Base-by-base conservation (phyloP, 1,140 invertebrate genomes). In the Cyphomyrmex costatus region DNA sequence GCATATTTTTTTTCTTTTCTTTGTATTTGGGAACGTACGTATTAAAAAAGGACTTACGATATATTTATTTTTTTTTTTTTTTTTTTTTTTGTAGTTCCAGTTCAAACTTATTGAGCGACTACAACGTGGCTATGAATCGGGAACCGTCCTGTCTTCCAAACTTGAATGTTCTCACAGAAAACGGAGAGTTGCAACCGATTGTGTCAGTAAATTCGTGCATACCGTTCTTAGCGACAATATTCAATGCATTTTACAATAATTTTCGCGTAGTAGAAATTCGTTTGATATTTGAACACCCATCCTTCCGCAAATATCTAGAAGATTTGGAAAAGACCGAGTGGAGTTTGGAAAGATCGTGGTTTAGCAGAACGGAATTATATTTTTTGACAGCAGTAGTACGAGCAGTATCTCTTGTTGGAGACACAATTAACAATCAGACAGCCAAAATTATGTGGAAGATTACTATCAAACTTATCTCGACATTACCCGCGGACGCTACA, bases 271-370 rank as follows among this genome's bases (percentile, higher is more conserved):
- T 46, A 53, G 92, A 92, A 51, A 88, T 94, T 19, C 49, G 84
- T 4, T 58, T 30, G 27, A 80, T 94, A 27, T 19, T 94, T 7
- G 73, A 78, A 5, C 90, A 90, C 7, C 10, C 88, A 21, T 85
- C 92, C 21, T 63, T 95, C 14, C 2, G 65, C n/a, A 93, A 89
- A 36, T 95, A 95, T 74, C 51, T 95, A 7, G 42, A 65, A 27
- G 90, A 90, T 73, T 63, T 95, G 1, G 87, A 89, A 21, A 88
- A 78, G 56, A 60, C 65, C 7, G 88, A 93, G 0, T 95, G 95
- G 95, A 90, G 87, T 19, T 86, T 95, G 10, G 92, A 94, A 65
- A 90, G 65, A 73, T 95, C 94, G 0, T 95, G 94, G 94, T 95
- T 93, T 46, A 93, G 93, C 10, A 92, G 94, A 51, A 70, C 86